These are phyloP conservation scores for Himantopus leucocephalus DNA, from an alignment of 2,113 vertebrate species.

Conservation along the genomic window DNA sequence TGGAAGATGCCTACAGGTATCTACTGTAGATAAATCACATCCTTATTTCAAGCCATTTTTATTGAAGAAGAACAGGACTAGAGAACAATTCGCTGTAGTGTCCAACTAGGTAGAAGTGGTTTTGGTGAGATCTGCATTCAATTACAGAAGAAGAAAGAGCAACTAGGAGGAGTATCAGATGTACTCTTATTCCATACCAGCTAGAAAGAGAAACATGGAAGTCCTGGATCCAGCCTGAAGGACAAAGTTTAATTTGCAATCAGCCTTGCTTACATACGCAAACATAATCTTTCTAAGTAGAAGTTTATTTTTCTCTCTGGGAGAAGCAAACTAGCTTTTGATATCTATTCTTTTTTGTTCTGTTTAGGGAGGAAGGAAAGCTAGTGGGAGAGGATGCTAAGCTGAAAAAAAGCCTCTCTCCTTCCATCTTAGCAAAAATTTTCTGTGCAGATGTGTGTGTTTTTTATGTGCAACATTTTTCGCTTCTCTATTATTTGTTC, in stretches of 20 bases:
- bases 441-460: neutral
- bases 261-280: neutral
- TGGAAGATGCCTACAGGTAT: constrained; percentile 18
- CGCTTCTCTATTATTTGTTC: neutral
- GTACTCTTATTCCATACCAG: neutral
- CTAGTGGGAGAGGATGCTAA: neutral
- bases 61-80: neutral
- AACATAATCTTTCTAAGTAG: neutral
- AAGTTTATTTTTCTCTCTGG: neutral
- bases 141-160: neutral
- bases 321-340: neutral
- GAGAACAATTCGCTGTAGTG: neutral
- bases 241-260: neutral
- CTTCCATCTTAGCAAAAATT: neutral
- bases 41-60: constrained; percentile 16
- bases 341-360: neutral
- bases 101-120: neutral
- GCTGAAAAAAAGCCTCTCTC: neutral
- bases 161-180: neutral
- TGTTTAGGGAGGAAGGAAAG: neutral
- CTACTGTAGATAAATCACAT: constrained; percentile 12
- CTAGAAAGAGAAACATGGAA: neutral
- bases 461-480: neutral
- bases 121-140: neutral
- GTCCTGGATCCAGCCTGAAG: neutral